Evolutionary conservation across 2,113 vertebrate genomes (phyloP).

Genomic region (Zeus faber): DNA sequence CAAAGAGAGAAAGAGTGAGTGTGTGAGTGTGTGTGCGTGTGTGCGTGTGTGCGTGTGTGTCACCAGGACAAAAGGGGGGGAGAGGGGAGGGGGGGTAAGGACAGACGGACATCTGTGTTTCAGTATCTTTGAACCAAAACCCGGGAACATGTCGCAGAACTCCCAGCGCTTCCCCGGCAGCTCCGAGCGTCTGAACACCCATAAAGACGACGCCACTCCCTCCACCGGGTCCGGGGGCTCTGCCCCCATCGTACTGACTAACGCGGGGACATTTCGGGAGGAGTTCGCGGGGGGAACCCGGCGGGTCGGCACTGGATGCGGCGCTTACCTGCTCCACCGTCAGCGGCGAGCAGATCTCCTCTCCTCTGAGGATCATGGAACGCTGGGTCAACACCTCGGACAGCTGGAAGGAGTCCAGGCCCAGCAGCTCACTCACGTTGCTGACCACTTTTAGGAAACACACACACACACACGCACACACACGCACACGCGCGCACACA

Average conservation of each 20-base stretch:
- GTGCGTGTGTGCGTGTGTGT: conserved; percentile 2
- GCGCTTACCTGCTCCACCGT: conserved; percentile 86
- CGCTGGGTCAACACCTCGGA: conserved; percentile 91
- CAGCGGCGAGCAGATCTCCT: conserved; percentile 91
- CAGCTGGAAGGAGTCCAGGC: conserved; percentile 87
- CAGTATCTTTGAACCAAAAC: too few relatives aligned
- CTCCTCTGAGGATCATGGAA: conserved; percentile 91
- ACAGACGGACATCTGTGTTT: neutral
- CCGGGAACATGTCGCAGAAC: too few relatives aligned
- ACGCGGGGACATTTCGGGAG: neutral
- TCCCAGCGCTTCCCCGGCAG: too few relatives aligned
- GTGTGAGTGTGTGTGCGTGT: neutral
- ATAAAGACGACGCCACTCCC: too few relatives aligned
- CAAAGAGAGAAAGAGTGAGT: neutral
- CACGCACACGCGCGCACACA: conserved; percentile 8
- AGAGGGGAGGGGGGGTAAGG: neutral
- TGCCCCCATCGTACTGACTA: too few relatives aligned
- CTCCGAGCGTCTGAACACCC: too few relatives aligned
- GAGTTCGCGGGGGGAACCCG: neutral
- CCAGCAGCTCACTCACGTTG: conserved; percentile 86
- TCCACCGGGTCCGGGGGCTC: too few relatives aligned
- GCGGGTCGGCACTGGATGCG: conserved; percentile 1
- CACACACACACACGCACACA: conserved; percentile 10
- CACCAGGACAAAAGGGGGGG: neutral
- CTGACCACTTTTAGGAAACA: conserved; percentile 77